Base-by-base conservation (phyloP, 2,797 vertebrate genomes). In the Manis javanica region DNA sequence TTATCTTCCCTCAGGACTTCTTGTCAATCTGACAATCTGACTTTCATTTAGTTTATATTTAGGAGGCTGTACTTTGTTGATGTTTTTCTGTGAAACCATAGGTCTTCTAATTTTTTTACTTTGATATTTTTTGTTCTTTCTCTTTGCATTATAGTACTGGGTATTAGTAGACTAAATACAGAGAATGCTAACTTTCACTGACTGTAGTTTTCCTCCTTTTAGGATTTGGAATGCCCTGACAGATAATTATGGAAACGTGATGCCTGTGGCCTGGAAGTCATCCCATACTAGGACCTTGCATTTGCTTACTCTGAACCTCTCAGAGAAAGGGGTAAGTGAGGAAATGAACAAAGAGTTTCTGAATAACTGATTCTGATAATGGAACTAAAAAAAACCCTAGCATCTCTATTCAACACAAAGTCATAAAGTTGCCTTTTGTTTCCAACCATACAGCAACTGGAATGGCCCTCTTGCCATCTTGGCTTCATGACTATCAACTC, bases 191-290 rank as follows among this genome's bases (percentile, higher is more conserved):
- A 12, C 91, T 97, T 39, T 66, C 91, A 24, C 14, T 97, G 93
- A 77, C 31, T 87, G 49, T 89, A 39, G 68, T 93, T 96, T 98
- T 96, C 96, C 95, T 78, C 42, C 78, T 95, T 93, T 97, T 15
- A 82, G 99, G 98, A 99, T 99, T 94, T 99, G 99, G 99, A 99
- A 99, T 94, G 98, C 99, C 91, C 98, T 99, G 98, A 99, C 99
- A 0, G 99, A 99, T 98, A 99, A 99, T 98, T 99, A 99, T 39
- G 99, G 99, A 87, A 99, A 99, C 0, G 99, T 99, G 96, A 99
- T 99, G 99, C 99, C 99, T 2, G 99, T 99, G 95, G 99, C 99
- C 98, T 99, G 99, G 99, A 99, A 99, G 96, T 99, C 99, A 5
- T 99, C 99, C n/a, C 99, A 99, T 96, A 99, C 99, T 37, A 99